A percentile compares a stretch with the other conserved stretches of the same genome.
phyloP scores from a whole-genome alignment of 1,140 invertebrate species.

The Macrosteles quadrilineatus region DNA sequence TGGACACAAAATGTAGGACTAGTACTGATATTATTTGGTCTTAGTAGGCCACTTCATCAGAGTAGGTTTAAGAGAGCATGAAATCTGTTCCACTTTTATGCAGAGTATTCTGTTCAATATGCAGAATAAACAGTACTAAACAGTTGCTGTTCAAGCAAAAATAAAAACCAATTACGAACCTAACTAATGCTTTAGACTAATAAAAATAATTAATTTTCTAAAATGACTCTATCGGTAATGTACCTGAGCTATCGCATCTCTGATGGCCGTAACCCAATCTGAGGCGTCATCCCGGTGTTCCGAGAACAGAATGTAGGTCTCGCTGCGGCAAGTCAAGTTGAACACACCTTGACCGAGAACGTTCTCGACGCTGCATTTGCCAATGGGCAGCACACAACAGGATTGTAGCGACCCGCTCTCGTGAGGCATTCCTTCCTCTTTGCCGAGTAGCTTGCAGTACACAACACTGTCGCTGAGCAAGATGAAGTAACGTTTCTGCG shows the following conservation, averaged over 20 bases:
- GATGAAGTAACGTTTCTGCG: slow-evolving; percentile 52
- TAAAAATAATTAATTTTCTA: too few species aligned
- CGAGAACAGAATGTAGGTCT: slow-evolving; percentile 59
- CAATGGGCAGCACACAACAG: slow-evolving; percentile 60
- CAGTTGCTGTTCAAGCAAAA: too few species aligned
- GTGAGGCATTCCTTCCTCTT: not conserved
- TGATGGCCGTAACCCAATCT: slow-evolving; percentile 58
- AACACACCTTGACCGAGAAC: slow-evolving; percentile 58
- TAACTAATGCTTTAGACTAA: too few species aligned
- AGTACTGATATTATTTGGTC: too few species aligned
- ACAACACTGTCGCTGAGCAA: slow-evolving; percentile 61
- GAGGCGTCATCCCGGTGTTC: slow-evolving; percentile 55
- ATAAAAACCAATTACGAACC: too few species aligned
- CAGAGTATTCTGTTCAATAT: too few species aligned
- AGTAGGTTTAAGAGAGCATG: too few species aligned
- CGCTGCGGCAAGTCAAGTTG: slow-evolving; percentile 58
- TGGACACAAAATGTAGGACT: too few species aligned
- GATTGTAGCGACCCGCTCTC: slow-evolving; percentile 51
- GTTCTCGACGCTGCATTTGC: slow-evolving; percentile 60
- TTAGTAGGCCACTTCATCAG: too few species aligned
- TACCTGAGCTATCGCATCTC: slow-evolving; percentile 57
- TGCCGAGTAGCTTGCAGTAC: slow-evolving; percentile 57
- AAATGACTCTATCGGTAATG: not conserved
- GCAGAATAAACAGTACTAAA: too few species aligned
- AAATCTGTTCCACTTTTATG: too few species aligned